Conservation (phyloP, 2,888 invertebrate species). For the Buathra laborator region DNA sequence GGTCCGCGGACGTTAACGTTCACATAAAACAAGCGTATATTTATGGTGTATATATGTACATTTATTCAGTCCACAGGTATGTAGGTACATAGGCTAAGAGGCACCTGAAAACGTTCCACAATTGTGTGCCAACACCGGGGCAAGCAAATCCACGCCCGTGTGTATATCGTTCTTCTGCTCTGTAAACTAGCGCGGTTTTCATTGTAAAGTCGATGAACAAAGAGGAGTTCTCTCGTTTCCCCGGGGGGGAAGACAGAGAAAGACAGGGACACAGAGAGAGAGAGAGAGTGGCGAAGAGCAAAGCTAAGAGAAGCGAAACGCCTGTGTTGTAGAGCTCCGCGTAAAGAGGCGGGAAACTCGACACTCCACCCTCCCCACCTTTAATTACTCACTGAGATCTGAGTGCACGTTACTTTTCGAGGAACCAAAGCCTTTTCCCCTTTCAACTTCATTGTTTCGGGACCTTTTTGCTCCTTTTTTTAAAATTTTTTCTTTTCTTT, state of each 20-base stretch:
- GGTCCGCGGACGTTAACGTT: background rate
- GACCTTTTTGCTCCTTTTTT: slow-evolving; percentile 1
- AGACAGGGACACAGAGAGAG: too few species aligned
- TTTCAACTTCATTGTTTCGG: slow-evolving; percentile 5
- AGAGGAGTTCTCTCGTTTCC: slow-evolving; percentile 32
- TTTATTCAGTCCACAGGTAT: slow-evolving; percentile 13
- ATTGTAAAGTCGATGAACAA: slow-evolving; percentile 58
- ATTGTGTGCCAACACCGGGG: slow-evolving; percentile 21
- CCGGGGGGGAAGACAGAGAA: background rate
- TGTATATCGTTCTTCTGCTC: slow-evolving; percentile 29
- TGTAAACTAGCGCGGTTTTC: slow-evolving; percentile 58
- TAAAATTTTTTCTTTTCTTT: background rate
- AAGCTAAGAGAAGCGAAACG: slow-evolving; percentile 31
- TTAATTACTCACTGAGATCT: slow-evolving; percentile 51
- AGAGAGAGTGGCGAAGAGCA: slow-evolving; percentile 39
- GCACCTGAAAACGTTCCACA: slow-evolving; percentile 29
- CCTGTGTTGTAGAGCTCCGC: slow-evolving; percentile 9
- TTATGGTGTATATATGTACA: background rate
- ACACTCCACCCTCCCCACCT: slow-evolving; percentile 19
- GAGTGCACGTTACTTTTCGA: slow-evolving; percentile 21
- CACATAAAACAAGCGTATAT: background rate
- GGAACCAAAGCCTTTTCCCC: slow-evolving; percentile 3
- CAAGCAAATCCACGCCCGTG: slow-evolving; percentile 30
- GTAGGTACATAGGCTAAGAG: slow-evolving; percentile 10
- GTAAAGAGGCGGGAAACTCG: slow-evolving; percentile 32